Evolutionary conservation across 2,888 invertebrate genomes (phyloP), one percentile per base, ranked within the genome.

Genomic region (Amitus sp.): DNA sequence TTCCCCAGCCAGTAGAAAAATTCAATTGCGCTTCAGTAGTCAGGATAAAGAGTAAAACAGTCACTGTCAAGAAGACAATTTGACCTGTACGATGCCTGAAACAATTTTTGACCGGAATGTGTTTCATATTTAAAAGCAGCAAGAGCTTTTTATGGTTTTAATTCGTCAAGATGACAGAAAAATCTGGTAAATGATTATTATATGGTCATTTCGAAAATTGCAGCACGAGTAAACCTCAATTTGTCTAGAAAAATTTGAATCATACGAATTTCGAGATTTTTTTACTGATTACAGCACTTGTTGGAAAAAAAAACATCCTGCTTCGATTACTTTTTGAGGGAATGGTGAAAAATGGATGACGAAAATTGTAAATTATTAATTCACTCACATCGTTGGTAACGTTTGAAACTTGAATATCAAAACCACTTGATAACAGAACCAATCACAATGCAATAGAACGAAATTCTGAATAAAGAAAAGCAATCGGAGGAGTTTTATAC

Each of bases 1-100:
- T 69, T 33, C 69, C 67, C 69, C 69, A 69, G 18, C 69, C 66
- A 37, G 69, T 69, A n/a, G 69, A 69, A 46, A 69, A 69, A 48
- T 69, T 69, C n/a, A 69, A 42, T 17, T 69, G 69, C 6, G 66
- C 67, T 23, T 62, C 62, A 28, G 59, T 52, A 40, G 54, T 56
- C 45, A 61, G 37, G 10, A 65, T 51, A n/a, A 66, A 23, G 20
- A 69, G 68, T 17, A 68, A 46, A 19, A 71, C 47, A n/a, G 50
- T 23, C 42, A 56, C 33, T 42, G 46, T 33, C 7, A 62, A n/a
- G 30, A 60, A 46, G 23, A 54, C 43, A 40, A 55, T 39, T 15
- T 42, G 37, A 23, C 18, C n/a, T 23, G 51, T 58, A 33, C 39
- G 49, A 46, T 40, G 49, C 56, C 56, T 62, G 23, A 28, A 51